Evolutionary conservation across 2,797 vertebrate genomes (phyloP).

Genomic region (Micropoecilia bifurca): DNA sequence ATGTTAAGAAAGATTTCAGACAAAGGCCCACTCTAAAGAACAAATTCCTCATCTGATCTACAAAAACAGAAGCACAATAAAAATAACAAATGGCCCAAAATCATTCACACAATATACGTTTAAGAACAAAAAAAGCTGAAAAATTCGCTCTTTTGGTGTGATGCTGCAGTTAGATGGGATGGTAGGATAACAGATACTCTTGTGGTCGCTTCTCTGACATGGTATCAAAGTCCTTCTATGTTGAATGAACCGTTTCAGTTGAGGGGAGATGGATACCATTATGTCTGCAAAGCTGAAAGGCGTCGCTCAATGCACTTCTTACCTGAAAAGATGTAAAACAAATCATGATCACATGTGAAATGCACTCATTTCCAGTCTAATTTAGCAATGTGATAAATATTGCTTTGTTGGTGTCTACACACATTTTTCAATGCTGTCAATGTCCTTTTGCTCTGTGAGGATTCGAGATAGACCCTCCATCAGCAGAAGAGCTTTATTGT

Average conservation of each 20-base stretch:
- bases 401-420: constrained; percentile 54
- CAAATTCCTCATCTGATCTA: constrained; percentile 11
- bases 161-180: constrained; percentile 39
- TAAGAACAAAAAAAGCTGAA: constrained; percentile 33
- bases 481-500: constrained; percentile 93
- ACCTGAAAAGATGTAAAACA: constrained; percentile 77
- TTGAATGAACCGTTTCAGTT: constrained; percentile 33
- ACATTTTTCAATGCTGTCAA: constrained; percentile 93
- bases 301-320: constrained; percentile 93
- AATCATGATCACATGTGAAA: neutral
- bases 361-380: neutral
- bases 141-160: constrained; percentile 38
- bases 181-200: constrained; percentile 39
- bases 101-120: constrained; percentile 42
- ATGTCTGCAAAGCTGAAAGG: constrained; percentile 87
- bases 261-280: constrained; percentile 60
- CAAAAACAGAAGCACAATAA: constrained; percentile 54
- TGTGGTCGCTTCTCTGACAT: constrained; percentile 66
- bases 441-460: constrained; percentile 88
- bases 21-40: constrained; percentile 48
- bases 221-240: constrained; percentile 68
- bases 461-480: constrained; percentile 93
- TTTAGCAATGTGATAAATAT: neutral
- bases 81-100: constrained; percentile 20
- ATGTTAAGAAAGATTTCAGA: constrained; percentile 38